phyloP scores from a whole-genome alignment of 2,113 vertebrate species.

The Syngnathus scovelli region DNA sequence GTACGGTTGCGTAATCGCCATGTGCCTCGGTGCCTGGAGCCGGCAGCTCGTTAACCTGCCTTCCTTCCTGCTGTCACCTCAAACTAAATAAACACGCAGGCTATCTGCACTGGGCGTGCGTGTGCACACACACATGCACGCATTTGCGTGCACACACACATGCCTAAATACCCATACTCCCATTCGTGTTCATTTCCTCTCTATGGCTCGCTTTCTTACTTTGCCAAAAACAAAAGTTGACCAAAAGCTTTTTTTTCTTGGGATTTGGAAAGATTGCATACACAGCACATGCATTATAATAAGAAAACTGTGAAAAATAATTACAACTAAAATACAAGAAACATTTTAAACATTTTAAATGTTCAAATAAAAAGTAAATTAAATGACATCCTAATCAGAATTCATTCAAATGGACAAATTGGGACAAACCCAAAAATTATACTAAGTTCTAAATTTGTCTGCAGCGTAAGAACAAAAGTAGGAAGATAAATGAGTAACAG shows the following conservation, averaged over 20 bases:
- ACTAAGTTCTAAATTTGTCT: too few species aligned
- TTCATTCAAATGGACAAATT: too few species aligned
- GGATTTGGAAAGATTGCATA: too few species aligned
- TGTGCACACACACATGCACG: constrained; percentile 16
- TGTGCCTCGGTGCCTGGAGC: constrained; percentile 64
- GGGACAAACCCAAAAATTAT: too few species aligned
- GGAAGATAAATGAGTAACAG: too few species aligned
- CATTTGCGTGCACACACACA: constrained; percentile 13
- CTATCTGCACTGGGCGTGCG: constrained; percentile 44
- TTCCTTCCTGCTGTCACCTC: constrained; percentile 73
- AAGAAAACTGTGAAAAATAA: too few species aligned
- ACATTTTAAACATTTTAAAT: too few species aligned
- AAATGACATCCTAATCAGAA: too few species aligned
- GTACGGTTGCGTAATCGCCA: constrained; percentile 62
- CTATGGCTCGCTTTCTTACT: constrained; percentile 7
- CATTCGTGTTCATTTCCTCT: constrained; percentile 28
- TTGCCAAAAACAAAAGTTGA: constrained; percentile 10
- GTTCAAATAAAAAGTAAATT: too few species aligned
- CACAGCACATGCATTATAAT: too few species aligned
- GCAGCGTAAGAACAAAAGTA: too few species aligned
- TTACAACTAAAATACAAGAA: too few species aligned
- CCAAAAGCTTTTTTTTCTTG: constrained; percentile 18
- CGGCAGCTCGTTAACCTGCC: constrained; percentile 70
- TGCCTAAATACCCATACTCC: constrained; percentile 12
- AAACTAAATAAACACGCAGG: constrained; percentile 67